Evolutionary conservation across 2,113 vertebrate species (phyloP), one percentile per base, ranked within the genome.

Genomic region (Toxotes chatareus): DNA sequence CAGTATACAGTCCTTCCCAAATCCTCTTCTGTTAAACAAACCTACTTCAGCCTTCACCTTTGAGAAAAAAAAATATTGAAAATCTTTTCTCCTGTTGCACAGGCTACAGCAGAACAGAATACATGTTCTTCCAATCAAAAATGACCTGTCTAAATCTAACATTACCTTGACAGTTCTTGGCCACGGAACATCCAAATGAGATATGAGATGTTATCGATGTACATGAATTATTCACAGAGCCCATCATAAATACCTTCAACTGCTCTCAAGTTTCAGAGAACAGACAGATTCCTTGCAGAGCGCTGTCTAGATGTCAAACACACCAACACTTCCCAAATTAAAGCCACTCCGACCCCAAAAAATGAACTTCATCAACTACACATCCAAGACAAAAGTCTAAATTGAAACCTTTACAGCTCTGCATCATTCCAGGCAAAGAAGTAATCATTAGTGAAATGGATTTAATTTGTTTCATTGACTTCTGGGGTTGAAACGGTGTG

Each of bases 211-310:
- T 65, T 87, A 90, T 86, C 42, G 57, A 88, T 80, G 68, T 6
- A 17, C 51, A 74, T 89, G 49, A 84, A 92, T 88, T 84, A 92
- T 93, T 93, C 79, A 91, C 32, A 0, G 21, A 70, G 55, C 47
- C 27, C 42, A 49, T 80, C 76, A 87, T 82, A 74, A 92, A 80
- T 80, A 79, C 57, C 53, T 85, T 78, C 12, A 71, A 56, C 27
- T 66, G 38, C 42, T 67, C 62, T 71, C 67, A 34, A 44, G 64
- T 65, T 77, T 76, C 38, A 76, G 47, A 85, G 74, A 73, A 73
- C 40, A 89, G 76, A 79, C 65, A 74, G 61, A n/a, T 81, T 79
- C 56, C 51, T 77, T 67, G 49, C 19, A 38, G 60, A 56, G 31
- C 4, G 6, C 46, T 69, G 65, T 79, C 42, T 21, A 71, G 56